phyloP scores from a whole-genome alignment of 2,888 invertebrate species.

The Neocrepidodera transversa region DNA sequence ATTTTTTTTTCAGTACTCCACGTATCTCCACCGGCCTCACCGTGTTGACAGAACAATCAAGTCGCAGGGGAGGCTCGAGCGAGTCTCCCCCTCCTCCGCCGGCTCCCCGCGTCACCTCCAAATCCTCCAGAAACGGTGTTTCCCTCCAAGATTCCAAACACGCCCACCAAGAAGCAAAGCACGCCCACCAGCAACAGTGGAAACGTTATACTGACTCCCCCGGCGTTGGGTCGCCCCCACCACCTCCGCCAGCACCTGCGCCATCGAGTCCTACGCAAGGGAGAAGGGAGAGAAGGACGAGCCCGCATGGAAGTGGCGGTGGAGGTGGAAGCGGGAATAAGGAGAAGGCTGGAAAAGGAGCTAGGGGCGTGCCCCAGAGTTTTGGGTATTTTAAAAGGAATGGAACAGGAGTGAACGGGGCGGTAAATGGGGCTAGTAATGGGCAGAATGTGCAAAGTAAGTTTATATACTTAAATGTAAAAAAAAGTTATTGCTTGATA shows the following conservation, averaged over 20 bases:
- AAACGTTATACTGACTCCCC: slow-evolving; percentile 72
- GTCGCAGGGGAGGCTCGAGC: slow-evolving; percentile 62
- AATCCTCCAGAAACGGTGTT: slow-evolving; percentile 52
- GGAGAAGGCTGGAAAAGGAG: slow-evolving; percentile 67
- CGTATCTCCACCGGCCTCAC: slow-evolving; percentile 62
- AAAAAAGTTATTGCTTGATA: too few species aligned
- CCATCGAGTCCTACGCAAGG: slow-evolving; percentile 58
- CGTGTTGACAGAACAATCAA: slow-evolving; percentile 63
- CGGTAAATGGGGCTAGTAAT: slow-evolving; percentile 57
- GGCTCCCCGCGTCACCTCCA: slow-evolving; percentile 53
- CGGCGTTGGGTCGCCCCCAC: slow-evolving; percentile 68
- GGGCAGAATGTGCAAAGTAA: slow-evolving; percentile 42
- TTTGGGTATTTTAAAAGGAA: slow-evolving; percentile 84
- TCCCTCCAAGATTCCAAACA: slow-evolving; percentile 47
- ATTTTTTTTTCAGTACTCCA: slow-evolving; percentile 44
- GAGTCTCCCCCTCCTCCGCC: slow-evolving; percentile 64
- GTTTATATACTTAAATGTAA: too few species aligned
- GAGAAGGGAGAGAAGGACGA: slow-evolving; percentile 58
- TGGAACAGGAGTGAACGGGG: slow-evolving; percentile 52
- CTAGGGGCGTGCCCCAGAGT: slow-evolving; percentile 77
- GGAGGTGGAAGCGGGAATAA: slow-evolving; percentile 55
- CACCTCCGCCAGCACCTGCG: slow-evolving; percentile 63
- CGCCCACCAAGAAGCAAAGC: slow-evolving; percentile 58
- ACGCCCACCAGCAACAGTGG: slow-evolving; percentile 64
- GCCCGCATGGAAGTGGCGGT: slow-evolving; percentile 44